A percentile compares a stretch with the other conserved stretches of the same genome.
These are phyloP conservation scores for Watsonalla binaria DNA, from an alignment of 2,888 invertebrate genomes.

Conservation along the genomic window DNA sequence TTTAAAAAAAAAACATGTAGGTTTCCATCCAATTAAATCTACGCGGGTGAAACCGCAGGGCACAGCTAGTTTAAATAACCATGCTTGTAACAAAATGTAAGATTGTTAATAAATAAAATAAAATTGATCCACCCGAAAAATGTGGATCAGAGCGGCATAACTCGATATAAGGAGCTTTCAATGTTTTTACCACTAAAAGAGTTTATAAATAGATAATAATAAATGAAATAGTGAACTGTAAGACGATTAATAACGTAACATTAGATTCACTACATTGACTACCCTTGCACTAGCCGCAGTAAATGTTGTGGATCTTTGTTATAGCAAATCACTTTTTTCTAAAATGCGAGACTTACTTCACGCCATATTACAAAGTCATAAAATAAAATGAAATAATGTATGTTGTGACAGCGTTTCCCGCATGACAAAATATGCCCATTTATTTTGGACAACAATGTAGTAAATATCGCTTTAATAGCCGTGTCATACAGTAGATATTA, in stretches of 20 bases:
- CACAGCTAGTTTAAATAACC: too few relatives aligned
- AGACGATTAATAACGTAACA: conserved; percentile 42
- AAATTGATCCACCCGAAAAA: too few relatives aligned
- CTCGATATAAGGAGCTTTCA: too few relatives aligned
- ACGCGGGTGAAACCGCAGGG: too few relatives aligned
- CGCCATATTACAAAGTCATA: conserved; percentile 67
- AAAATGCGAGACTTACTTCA: conserved; percentile 61
- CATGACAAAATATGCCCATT: conserved; percentile 70
- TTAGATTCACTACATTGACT: conserved; percentile 29
- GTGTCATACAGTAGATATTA: conserved; percentile 59
- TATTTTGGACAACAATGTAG: conserved; percentile 71
- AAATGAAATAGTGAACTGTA: conserved; percentile 2
- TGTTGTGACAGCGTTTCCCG: conserved; percentile 74
- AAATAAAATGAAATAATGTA: conserved; percentile 72
- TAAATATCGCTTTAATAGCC: conserved; percentile 67
- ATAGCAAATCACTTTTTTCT: conserved; percentile 53
- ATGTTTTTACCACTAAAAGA: conserved; percentile 6
- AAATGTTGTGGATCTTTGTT: conserved; percentile 45
- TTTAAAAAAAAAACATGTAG: too few relatives aligned
- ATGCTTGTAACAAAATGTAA: too few relatives aligned
- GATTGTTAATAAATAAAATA: too few relatives aligned
- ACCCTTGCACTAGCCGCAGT: conserved; percentile 32
- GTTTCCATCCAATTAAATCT: too few relatives aligned
- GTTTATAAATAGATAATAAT: conserved; percentile 9
- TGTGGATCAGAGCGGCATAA: too few relatives aligned